These are phyloP conservation scores for Cladopsammia gracilis DNA, from an alignment of 64 coral and sea anemone species.

Conservation along the genomic window DNA sequence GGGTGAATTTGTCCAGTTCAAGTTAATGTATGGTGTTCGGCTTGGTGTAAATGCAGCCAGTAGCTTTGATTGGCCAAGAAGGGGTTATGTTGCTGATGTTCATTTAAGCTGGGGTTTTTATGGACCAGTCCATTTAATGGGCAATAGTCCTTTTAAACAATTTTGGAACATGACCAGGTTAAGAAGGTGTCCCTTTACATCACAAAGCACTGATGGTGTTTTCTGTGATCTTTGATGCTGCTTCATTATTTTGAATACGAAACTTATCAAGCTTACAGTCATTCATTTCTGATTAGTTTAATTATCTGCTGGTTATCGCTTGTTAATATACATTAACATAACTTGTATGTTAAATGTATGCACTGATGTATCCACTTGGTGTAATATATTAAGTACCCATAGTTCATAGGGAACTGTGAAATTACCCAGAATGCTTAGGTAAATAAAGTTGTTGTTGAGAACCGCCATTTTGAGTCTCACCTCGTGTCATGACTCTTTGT, in stretches of 20 bases:
- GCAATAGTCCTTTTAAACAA: slow-evolving; percentile 65
- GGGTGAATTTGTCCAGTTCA: slow-evolving; percentile 36
- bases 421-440: too few species aligned
- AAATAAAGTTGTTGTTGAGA: too few species aligned
- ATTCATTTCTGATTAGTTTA: neutral
- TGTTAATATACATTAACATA: neutral
- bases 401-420: too few species aligned
- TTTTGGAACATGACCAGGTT: slow-evolving; percentile 12
- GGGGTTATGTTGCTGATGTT: slow-evolving; percentile 41
- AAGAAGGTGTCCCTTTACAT: slow-evolving; percentile 11
- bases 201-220: slow-evolving; percentile 5
- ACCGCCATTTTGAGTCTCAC: too few species aligned
- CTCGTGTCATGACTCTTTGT: too few species aligned
- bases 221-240: neutral
- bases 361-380: too few species aligned
- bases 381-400: too few species aligned
- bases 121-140: slow-evolving; percentile 60
- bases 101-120: slow-evolving; percentile 68
- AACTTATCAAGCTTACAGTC: neutral
- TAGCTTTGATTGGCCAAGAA: slow-evolving; percentile 68
- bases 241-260: neutral
- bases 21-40: slow-evolving; percentile 70
- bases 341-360: neutral
- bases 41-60: neutral
- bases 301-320: neutral